Evolutionary conservation across 2,888 invertebrate genomes (phyloP).

Genomic region (Lasioglossum pauxillum): DNA sequence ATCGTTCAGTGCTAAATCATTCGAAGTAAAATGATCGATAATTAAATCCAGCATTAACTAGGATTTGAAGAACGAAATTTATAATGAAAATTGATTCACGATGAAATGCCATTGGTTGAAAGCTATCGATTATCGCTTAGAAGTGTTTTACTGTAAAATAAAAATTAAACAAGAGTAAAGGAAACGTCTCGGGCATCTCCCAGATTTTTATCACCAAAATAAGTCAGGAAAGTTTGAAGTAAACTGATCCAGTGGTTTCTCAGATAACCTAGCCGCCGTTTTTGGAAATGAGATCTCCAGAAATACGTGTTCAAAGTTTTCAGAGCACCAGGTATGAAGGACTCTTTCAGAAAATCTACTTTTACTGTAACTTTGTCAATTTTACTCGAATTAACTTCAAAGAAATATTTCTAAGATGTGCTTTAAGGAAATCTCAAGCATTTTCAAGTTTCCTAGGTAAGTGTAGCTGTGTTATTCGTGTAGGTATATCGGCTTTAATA

Average conservation of each 20-base stretch:
- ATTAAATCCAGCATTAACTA: too few species aligned
- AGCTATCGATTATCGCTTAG: too few species aligned
- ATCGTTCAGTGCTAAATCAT: too few species aligned
- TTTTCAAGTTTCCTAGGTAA: not conserved
- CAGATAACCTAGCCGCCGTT: not conserved
- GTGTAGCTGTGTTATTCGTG: too few species aligned
- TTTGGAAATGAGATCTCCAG: not conserved
- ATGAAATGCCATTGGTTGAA: not conserved
- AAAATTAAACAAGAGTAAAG: not conserved
- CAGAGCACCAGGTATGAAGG: not conserved
- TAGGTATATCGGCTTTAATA: too few species aligned
- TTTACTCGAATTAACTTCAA: not conserved
- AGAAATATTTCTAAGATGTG: not conserved
- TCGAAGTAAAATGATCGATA: too few species aligned
- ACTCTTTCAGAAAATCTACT: not conserved
- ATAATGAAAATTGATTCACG: not conserved
- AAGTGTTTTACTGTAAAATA: not conserved
- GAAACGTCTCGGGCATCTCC: not conserved
- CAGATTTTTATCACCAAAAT: not conserved
- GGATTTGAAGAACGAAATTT: not conserved
- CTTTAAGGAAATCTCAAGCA: not conserved
- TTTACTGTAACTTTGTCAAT: not conserved
- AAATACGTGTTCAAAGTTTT: not conserved
- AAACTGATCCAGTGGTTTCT: not conserved
- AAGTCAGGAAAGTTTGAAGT: not conserved